Base-by-base conservation (phyloP, 2,888 invertebrate genomes). In the Hecatera dysodea region DNA sequence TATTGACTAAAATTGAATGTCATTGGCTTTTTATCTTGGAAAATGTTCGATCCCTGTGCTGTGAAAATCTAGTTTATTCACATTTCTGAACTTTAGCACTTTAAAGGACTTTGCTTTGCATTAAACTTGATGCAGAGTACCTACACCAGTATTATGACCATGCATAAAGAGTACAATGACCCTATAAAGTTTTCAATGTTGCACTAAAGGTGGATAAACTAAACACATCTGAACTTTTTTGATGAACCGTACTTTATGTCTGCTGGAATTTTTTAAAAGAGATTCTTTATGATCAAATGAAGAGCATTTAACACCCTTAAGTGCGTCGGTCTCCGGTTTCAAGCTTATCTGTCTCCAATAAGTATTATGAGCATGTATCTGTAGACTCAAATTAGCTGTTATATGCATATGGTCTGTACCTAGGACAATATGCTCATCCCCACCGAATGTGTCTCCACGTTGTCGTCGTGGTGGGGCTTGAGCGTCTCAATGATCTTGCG, bases 151-250 rank as follows among this genome's bases (percentile, higher is more conserved):
- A 67, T 39, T 66, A 61, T 57, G 50, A 46, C 42, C 12, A 12
- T n/a, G 78, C 50, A 65, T 78, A 78, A 72, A 78, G 56, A 33
- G 78, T 61, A 50, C 78, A 78, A 60, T 50, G 59, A 2, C 59
- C 50, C 59, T 48, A 61, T 72, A 66, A 78, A 78, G 73, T 78
- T 67, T 52, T 50, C 60, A 39, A 33, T 66, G 46, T 57, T 57
- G 36, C 29, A 24, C n/a, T 56, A 27, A 8, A 64, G 59, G 55
- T 59, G 44, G 36, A 60, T 50, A 50, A 52, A 72, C 60, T 39
- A 15, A 19, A 77, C 4, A 46, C 11, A 12, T 22, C 27, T 46
- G 9, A 61, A 75, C 36, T 61, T 75, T 72, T 59, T 50, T 59
- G 46, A 55, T 60, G 19, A 29, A 60, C 22, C 22, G 9, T 44